These are phyloP conservation scores for Alexandromys oeconomus DNA, from an alignment of 2,797 vertebrate species.

Conservation along the genomic window DNA sequence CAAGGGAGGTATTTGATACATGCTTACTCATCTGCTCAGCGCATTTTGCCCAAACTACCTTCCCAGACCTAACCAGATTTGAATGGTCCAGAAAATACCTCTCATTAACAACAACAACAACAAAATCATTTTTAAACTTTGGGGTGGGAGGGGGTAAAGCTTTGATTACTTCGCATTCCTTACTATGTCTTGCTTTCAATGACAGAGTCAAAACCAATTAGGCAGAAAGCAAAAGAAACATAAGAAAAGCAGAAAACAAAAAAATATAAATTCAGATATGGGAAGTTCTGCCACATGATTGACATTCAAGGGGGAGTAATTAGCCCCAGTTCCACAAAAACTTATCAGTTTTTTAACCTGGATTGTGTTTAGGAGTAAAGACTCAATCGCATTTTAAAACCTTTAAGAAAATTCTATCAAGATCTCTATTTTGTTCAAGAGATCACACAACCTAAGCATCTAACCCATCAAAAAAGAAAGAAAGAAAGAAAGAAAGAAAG, in stretches of 20 bases:
- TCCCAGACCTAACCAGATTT: neutral
- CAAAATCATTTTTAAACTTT: neutral
- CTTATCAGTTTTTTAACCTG: constrained; percentile 37
- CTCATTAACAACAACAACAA: neutral
- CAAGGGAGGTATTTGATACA: neutral
- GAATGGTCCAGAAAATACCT: neutral
- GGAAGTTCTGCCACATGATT: neutral
- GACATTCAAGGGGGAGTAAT: neutral
- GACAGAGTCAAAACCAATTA: neutral
- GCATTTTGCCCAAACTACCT: neutral
- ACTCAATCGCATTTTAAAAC: neutral
- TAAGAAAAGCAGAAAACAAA: constrained; percentile 32
- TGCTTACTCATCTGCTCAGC: neutral
- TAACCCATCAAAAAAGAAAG: neutral
- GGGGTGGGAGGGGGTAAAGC: neutral
- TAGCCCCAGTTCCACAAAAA: neutral
- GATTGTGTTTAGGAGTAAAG: constrained; percentile 64
- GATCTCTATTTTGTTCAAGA: neutral
- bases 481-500: neutral
- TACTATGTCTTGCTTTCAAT: neutral
- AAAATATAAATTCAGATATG: neutral
- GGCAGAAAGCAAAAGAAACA: neutral
- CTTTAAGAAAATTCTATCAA: constrained; percentile 13
- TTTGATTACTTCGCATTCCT: constrained; percentile 14
- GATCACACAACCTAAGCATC: neutral